phyloP scores from a whole-genome alignment of 2,113 vertebrate genomes.

The Barbus barbus region DNA sequence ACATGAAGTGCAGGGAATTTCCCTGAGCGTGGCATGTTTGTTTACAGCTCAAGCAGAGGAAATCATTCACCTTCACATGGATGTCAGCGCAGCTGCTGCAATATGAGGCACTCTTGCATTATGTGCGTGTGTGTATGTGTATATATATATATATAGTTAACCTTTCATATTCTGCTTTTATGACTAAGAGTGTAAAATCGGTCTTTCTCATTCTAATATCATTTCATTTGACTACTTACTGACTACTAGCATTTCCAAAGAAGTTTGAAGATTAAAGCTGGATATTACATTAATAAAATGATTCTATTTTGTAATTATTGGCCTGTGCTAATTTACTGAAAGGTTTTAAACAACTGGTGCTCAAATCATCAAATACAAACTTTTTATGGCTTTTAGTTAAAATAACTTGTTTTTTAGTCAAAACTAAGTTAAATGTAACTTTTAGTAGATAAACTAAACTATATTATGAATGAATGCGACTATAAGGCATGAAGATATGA shows the following conservation, averaged over 20 bases:
- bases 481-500: not conserved
- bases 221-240: not conserved
- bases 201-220: slow-evolving; percentile 27
- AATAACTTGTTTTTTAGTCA: not conserved
- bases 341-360: not conserved
- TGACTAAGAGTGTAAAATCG: slow-evolving; percentile 35
- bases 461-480: not conserved
- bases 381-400: not conserved
- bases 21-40: slow-evolving; percentile 26
- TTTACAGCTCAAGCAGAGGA: slow-evolving; percentile 47
- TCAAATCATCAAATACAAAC: not conserved
- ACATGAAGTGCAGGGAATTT: slow-evolving; percentile 36
- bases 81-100: not conserved
- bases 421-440: not conserved
- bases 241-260: not conserved
- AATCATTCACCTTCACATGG: slow-evolving; percentile 5
- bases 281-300: not conserved
- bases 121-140: not conserved
- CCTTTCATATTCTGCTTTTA: not conserved
- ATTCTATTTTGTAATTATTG: not conserved
- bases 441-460: not conserved
- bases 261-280: not conserved
- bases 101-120: not conserved
- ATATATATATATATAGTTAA: not conserved
- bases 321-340: not conserved